phyloP scores from a whole-genome alignment of 2,888 invertebrate genomes.

The Arrhopalites spinosus region DNA sequence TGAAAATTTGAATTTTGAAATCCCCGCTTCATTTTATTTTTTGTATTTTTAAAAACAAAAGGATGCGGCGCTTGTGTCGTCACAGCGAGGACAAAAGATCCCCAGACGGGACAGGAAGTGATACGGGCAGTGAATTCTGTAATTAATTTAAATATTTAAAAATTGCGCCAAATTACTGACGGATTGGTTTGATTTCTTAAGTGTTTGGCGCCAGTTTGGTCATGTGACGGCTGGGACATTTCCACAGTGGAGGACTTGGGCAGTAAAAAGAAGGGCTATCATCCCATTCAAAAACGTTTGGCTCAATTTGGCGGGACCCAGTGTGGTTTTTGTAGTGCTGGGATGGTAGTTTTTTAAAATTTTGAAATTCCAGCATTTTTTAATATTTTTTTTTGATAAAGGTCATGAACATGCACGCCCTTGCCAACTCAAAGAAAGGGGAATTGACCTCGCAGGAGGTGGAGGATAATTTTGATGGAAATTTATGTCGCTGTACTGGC shows the following conservation, averaged over 20 bases:
- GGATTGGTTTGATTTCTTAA: neutral
- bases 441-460: constrained; percentile 67
- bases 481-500: constrained; percentile 77
- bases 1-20: neutral
- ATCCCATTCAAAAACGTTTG: constrained; percentile 69
- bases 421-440: neutral
- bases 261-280: constrained; percentile 68
- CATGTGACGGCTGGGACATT: constrained; percentile 71
- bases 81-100: constrained; percentile 41
- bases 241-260: constrained; percentile 76
- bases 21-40: neutral
- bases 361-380: no score
- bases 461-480: constrained; percentile 73
- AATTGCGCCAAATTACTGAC: neutral
- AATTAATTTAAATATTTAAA: constrained; percentile 49
- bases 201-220: constrained; percentile 50
- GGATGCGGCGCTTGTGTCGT: constrained; percentile 57
- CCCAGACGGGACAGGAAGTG: constrained; percentile 59
- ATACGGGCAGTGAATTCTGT: constrained; percentile 71
- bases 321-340: constrained; percentile 77
- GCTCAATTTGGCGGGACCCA: constrained; percentile 73
- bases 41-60: neutral
- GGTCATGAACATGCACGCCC: constrained; percentile 58
- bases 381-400: no score
- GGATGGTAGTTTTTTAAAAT: constrained; percentile 63